Evolutionary conservation across 2,888 invertebrate species (phyloP), one percentile per base, ranked within the genome.

Genomic region (Chaetoderma sp.): DNA sequence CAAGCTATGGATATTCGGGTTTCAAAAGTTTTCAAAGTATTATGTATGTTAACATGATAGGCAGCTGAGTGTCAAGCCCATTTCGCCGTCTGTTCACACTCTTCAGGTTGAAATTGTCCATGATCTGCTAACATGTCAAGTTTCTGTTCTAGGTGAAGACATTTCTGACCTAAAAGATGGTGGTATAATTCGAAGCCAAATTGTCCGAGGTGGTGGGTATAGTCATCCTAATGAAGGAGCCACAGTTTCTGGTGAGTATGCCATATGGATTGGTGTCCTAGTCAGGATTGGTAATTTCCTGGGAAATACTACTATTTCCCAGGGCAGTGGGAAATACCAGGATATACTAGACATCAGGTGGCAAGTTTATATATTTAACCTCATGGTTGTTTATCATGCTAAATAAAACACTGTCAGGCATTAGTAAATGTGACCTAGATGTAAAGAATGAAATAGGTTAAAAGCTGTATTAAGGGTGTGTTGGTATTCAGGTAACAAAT

Each of bases 141-240:
- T 8, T 5, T 52, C n/a, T 23, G 30, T 56, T 70, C 21, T 58
- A 83, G 83, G 82, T 61, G 96, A 97, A 87, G 98, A 98, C 88
- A 83, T 98, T 49, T 94, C 94, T 74, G 92, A 93, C 0, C 90
- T 91, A 61, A 92, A 92, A 81, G 95, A 96, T 88, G 93, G 92
- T 65, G 91, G 93, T 47, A 94, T 98, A 71, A 89, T 93, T 59
- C 75, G 93, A 63, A 89, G 91, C 69, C 90, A 91, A 78, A 87
- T 96, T 23, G 89, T 88, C 47, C 88, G 89, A 64, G 97, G 97
- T 45, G 90, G 90, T 60, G 93, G 92, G 0, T 90, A 88, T 74
- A 89, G 90, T 30, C 90, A 88, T 36, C 98, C 98, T 6, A 92
- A 92, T 75, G 94, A 95, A 67, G 94, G 94, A 4, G 91, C 94